These are phyloP conservation scores for Eupithecia abbreviata DNA, from an alignment of 2,888 invertebrate species.

Conservation along the genomic window DNA sequence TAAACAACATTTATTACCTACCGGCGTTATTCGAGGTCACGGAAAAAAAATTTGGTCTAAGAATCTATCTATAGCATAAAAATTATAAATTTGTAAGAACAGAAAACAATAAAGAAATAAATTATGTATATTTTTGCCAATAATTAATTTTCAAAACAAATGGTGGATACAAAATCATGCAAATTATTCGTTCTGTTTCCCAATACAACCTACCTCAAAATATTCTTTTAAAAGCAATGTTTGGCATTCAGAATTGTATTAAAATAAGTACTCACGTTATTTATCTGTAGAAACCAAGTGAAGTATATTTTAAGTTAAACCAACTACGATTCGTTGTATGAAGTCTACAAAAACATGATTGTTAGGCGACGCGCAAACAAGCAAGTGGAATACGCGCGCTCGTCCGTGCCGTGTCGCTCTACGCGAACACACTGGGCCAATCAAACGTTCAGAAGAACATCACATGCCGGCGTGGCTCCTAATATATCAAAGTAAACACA, in stretches of 20 bases:
- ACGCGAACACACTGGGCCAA: conserved; percentile 41
- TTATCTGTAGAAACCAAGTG: conserved; percentile 6
- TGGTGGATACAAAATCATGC: background rate
- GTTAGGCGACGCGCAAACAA: conserved; percentile 61
- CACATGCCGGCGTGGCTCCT: conserved; percentile 11
- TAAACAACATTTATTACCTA: conserved; percentile 21
- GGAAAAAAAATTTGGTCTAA: conserved; percentile 6
- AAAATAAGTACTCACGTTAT: conserved; percentile 23
- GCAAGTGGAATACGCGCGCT: conserved; percentile 64
- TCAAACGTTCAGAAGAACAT: conserved; percentile 32
- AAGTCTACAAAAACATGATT: conserved; percentile 57
- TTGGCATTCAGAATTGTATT: conserved; percentile 1
- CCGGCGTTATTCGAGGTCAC: conserved; percentile 18
- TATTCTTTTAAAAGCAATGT: conserved; percentile 10
- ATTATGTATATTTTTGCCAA: background rate
- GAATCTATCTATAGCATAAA: background rate
- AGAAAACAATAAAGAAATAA: background rate
- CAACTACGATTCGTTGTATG: background rate
- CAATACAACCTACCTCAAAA: background rate
- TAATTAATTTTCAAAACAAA: background rate
- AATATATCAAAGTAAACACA: conserved; percentile 48
- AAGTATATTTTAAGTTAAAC: background rate
- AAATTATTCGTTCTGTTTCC: background rate
- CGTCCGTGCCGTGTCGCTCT: conserved; percentile 46
- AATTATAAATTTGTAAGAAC: background rate